Evolutionary conservation across 1,140 invertebrate species (phyloP), one percentile per base, ranked within the genome.

Genomic region (Magallana ariakensis): DNA sequence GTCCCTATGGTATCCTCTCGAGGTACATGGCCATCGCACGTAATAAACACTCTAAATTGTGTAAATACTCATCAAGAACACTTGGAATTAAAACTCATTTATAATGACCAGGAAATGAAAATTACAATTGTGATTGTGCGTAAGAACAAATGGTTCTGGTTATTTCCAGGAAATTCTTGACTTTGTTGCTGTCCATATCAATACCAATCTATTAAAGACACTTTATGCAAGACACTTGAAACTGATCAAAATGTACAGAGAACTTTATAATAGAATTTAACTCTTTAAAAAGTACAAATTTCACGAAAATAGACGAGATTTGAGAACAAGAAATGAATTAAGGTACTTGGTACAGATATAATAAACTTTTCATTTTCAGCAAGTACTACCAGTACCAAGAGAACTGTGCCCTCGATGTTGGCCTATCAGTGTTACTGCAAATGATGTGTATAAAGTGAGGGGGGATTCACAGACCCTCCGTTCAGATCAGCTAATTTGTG

Each of bases 151-250:
- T 75, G 66, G 22, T 75, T 26, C 66, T 26, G 22, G 19, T 75
- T 75, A 75, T 75, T 75, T 75, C 66, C 66, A 75, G 66, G 66
- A 75, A 75, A 75, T 75, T 75, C 66, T 75, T 75, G 66, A 75
- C 66, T 75, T 75, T 75, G 66, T 75, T n/a, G 66, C 66, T 75
- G 66, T 75, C 66, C 66, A 75, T 26, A 75, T 26, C 22, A 75
- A 75, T 75, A 26, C 66, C 66, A 75, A 75, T 75, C 33, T 75
- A 26, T 75, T 75, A 9, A 75, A 75, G 66, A 75, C 66, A 75
- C 66, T 75, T 66, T 62, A 62, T 15, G 58, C 19, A 62, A 62
- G 58, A 62, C 19, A 62, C 58, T 62, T 33, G 33, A 75, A 75
- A 75, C 26, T 75, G 66, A 19, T 75, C 22, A 19, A 75, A 75